Evolutionary conservation across 2,888 invertebrate genomes (phyloP).

Genomic region (Aproaerema taeniolella): DNA sequence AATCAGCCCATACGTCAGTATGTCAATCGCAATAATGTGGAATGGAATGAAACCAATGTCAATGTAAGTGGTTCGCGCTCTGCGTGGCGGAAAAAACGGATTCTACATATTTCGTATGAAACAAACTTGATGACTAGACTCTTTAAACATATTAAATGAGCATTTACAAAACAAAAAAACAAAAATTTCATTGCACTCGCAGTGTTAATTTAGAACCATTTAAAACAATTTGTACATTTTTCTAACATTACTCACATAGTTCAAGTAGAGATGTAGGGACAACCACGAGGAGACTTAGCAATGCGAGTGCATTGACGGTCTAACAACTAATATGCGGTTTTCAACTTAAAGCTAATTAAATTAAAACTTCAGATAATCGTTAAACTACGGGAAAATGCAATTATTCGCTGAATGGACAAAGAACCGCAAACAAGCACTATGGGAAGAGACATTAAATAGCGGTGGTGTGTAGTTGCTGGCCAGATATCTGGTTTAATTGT

Average conservation of each 20-base stretch:
- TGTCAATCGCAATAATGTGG: conserved; percentile 24
- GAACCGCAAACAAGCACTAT: conserved; percentile 29
- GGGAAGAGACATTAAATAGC: neutral
- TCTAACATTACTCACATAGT: neutral
- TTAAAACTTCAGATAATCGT: conserved; percentile 48
- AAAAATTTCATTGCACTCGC: conserved; percentile 35
- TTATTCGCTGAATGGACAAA: conserved; percentile 25
- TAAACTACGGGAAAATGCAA: conserved; percentile 29
- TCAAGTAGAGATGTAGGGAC: neutral
- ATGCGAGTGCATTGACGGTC: conserved; percentile 49
- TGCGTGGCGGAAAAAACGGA: conserved; percentile 41
- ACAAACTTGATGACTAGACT: conserved; percentile 73
- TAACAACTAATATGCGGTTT: conserved; percentile 41
- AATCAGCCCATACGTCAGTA: conserved; percentile 20
- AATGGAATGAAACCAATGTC: conserved; percentile 25
- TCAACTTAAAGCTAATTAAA: conserved; percentile 58
- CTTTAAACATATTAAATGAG: conserved; percentile 73
- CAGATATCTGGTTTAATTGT: too few relatives aligned
- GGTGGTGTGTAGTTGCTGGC: neutral
- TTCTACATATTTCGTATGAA: conserved; percentile 54
- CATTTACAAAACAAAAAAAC: conserved; percentile 68
- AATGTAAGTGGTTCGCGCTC: too few relatives aligned
- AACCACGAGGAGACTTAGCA: conserved; percentile 21
- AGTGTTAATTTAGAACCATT: conserved; percentile 22
- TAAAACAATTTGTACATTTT: conserved; percentile 35